phyloP scores from a whole-genome alignment of 2,797 vertebrate species.

The Meda fulgida region DNA sequence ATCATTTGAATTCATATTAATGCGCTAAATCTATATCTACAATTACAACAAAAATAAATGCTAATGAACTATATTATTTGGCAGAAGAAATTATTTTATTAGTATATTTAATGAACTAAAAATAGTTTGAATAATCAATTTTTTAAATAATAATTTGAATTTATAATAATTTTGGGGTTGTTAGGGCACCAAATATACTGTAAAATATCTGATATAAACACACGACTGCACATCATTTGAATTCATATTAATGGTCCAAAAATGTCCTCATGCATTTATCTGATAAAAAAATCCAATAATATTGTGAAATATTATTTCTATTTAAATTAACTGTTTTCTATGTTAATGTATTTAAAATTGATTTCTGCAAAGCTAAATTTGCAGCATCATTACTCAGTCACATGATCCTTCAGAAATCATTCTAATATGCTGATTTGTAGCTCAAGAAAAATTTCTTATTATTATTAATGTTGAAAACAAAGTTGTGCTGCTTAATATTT shows the following conservation, averaged over 20 bases:
- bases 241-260: too few relatives aligned
- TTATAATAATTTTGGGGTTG: neutral
- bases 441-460: neutral
- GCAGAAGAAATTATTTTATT: neutral
- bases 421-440: neutral
- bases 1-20: neutral
- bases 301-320: too few relatives aligned
- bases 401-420: neutral
- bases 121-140: too few relatives aligned
- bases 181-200: neutral
- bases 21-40: neutral
- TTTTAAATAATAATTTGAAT: too few relatives aligned
- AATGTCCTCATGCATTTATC: too few relatives aligned
- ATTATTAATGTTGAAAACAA: neutral
- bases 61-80: neutral
- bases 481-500: neutral
- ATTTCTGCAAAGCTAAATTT: neutral
- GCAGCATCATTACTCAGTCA: neutral
- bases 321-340: neutral
- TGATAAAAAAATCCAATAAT: too few relatives aligned
- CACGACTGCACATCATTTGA: too few relatives aligned
- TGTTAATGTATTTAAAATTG: neutral
- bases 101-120: neutral
- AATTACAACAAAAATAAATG: neutral
- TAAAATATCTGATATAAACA: neutral